These are phyloP conservation scores for Bungarus multicinctus DNA, from an alignment of 2,113 vertebrate genomes.

Conservation along the genomic window DNA sequence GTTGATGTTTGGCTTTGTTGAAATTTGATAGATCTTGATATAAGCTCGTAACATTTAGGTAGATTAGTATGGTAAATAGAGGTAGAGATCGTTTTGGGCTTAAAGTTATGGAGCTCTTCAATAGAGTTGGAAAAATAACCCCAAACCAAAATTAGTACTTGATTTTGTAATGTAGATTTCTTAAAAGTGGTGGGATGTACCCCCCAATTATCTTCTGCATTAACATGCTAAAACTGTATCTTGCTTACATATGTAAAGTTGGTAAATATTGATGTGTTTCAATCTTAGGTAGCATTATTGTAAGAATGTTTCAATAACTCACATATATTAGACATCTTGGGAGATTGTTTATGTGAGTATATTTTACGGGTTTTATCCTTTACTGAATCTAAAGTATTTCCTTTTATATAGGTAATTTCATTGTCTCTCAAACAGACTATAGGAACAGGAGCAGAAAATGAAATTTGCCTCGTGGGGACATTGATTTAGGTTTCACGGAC, in stretches of 20 bases:
- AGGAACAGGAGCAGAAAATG: not conserved
- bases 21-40: not conserved
- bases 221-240: not conserved
- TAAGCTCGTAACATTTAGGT: not conserved
- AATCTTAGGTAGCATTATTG: not conserved
- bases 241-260: not conserved
- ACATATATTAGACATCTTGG: not conserved
- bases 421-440: not conserved
- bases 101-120: not conserved
- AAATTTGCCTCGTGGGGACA: not conserved
- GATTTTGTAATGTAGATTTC: not conserved
- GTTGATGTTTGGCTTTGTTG: not conserved
- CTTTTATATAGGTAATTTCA: not conserved
- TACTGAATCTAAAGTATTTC: not conserved
- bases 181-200: not conserved
- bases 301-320: not conserved
- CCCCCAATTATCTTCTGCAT: not conserved
- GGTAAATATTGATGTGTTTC: not conserved
- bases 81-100: not conserved
- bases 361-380: not conserved
- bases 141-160: not conserved
- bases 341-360: not conserved
- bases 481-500: not conserved
- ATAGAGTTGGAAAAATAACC: not conserved
- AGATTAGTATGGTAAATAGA: not conserved